Percentiles rank a stretch among this genome's conserved stretches.
phyloP scores from a whole-genome alignment of 1,140 invertebrate genomes.

The Delia radicum region DNA sequence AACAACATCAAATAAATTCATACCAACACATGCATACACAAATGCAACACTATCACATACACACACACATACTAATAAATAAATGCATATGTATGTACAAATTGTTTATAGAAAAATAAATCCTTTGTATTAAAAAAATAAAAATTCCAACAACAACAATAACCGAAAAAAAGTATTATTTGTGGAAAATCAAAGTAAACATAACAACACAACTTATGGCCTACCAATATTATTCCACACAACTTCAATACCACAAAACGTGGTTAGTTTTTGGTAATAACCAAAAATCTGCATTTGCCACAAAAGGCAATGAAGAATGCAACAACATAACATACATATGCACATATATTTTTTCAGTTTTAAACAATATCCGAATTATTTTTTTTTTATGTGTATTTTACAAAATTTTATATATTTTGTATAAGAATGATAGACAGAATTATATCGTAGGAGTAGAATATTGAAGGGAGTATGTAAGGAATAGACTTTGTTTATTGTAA shows the following conservation, averaged over 20 bases:
- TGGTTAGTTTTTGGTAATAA: conserved; percentile 56
- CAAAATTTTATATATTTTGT: background rate
- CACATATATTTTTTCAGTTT: background rate
- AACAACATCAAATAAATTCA: conserved; percentile 6
- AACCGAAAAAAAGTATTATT: conserved; percentile 4
- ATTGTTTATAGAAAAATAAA: background rate
- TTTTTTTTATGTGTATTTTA: background rate
- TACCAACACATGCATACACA: background rate
- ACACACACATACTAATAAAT: background rate
- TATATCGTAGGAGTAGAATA: background rate
- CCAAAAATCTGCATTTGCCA: conserved; percentile 56
- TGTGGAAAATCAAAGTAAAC: conserved; percentile 22
- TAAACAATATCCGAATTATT: background rate
- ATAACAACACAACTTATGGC: conserved; percentile 41
- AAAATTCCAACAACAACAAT: background rate
- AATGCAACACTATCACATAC: background rate
- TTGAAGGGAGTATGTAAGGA: background rate
- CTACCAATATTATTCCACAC: conserved; percentile 57
- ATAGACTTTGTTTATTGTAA: background rate
- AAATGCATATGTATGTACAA: background rate
- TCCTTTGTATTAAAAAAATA: background rate
- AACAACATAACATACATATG: background rate
- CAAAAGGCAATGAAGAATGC: conserved; percentile 31
- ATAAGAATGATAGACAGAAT: background rate
- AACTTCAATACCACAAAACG: conserved; percentile 56